A percentile compares a stretch with the other conserved stretches of the same genome.
Conservation (phyloP, 2,888 invertebrate genomes). For the Lasioglossum oenotherae region DNA sequence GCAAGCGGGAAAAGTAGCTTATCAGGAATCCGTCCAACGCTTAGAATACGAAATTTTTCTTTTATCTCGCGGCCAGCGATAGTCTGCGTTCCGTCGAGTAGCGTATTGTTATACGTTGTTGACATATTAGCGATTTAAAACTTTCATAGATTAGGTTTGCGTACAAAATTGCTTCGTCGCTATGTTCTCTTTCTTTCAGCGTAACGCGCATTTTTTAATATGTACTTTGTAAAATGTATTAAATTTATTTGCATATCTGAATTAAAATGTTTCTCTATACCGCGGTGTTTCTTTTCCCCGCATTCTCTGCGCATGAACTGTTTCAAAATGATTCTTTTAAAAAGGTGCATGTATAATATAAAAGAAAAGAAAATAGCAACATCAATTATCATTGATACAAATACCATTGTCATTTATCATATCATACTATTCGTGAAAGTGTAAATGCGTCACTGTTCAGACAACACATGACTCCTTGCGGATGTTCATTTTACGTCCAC, state of each 20-base stretch:
- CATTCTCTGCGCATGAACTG: too few relatives aligned
- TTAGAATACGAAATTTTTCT: constrained; percentile 61
- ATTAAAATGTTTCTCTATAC: neutral
- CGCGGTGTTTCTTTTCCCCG: neutral
- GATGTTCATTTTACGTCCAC: neutral
- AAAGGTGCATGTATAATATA: neutral
- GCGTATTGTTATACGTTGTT: constrained; percentile 9
- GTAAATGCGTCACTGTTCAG: neutral
- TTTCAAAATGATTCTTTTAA: neutral
- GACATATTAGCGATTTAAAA: constrained; percentile 14
- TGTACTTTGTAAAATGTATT: constrained; percentile 35
- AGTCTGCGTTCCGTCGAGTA: constrained; percentile 21
- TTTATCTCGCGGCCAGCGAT: constrained; percentile 21
- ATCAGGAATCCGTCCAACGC: constrained; percentile 82
- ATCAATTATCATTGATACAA: too few relatives aligned
- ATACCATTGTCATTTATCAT: neutral
- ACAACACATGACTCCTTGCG: neutral
- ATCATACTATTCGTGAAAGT: neutral
- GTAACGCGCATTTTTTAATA: constrained; percentile 14
- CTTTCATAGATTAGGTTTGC: constrained; percentile 33
- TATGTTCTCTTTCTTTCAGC: neutral
- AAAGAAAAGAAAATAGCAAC: too few relatives aligned
- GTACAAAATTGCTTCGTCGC: constrained; percentile 28
- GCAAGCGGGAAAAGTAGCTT: constrained; percentile 72
- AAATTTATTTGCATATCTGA: constrained; percentile 22